Percentiles rank a stretch among this genome's conserved stretches.
Conservation (phyloP, 2,797 vertebrate genomes). For the Gallinago stenura region DNA sequence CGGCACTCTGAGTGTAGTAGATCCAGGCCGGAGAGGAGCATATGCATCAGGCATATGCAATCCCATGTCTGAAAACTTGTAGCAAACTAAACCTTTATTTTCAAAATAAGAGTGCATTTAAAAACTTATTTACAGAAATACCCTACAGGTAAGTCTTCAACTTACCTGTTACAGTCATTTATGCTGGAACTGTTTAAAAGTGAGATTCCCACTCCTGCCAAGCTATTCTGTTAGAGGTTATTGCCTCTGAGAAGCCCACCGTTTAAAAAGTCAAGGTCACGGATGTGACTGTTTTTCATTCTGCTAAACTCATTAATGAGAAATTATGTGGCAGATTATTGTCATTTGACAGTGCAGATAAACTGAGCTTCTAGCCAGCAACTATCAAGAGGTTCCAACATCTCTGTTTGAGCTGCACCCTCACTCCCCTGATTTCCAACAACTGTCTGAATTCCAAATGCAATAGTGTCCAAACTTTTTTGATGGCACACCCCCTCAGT, state of each 20-base stretch:
- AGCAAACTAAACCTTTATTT: background rate
- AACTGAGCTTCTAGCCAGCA: background rate
- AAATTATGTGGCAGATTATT: background rate
- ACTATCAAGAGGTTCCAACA: background rate
- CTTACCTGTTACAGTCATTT: background rate
- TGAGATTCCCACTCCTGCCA: background rate
- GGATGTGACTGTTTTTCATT: background rate
- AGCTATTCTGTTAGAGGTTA: background rate
- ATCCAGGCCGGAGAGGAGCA: background rate
- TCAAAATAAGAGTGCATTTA: background rate
- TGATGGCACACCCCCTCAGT: rapidly evolving
- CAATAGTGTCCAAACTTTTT: background rate
- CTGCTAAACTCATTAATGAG: background rate
- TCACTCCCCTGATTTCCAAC: background rate
- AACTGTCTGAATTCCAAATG: background rate
- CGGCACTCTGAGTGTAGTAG: background rate
- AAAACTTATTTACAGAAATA: background rate
- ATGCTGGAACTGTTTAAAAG: background rate
- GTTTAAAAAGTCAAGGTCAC: background rate
- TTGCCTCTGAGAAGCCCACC: background rate
- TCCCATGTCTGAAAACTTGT: background rate
- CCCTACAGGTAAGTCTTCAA: background rate
- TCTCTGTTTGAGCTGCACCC: rapidly evolving
- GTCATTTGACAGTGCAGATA: background rate
- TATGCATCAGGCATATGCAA: too few species aligned